Evolutionary conservation across 1,140 invertebrate genomes (phyloP).

Genomic region (Sarcophaga peregrina): DNA sequence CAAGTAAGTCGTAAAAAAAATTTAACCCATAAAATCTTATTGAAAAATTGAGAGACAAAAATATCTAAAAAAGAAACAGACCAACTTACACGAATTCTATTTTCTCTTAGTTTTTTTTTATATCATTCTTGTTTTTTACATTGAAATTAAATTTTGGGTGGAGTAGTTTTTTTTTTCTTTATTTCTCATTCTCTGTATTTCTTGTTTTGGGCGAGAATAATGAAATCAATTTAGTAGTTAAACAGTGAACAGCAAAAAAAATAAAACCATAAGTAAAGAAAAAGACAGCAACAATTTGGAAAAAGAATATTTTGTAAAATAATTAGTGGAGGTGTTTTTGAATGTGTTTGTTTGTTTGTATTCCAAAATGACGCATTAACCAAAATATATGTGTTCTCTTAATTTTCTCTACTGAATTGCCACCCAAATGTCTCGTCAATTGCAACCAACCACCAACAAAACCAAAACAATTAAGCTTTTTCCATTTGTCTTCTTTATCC

Average conservation of each 20-base stretch:
- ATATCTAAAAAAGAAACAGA: neutral
- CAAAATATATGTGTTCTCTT: neutral
- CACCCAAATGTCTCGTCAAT: neutral
- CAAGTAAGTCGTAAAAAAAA: slow-evolving; percentile 56
- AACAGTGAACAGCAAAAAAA: neutral
- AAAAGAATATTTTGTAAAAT: neutral
- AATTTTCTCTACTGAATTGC: neutral
- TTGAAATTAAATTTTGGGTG: slow-evolving; percentile 36
- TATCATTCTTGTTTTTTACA: neutral
- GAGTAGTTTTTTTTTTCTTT: slow-evolving; percentile 50
- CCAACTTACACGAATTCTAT: neutral
- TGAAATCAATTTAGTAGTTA: neutral
- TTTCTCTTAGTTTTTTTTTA: neutral
- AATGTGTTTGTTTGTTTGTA: neutral
- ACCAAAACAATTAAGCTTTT: neutral
- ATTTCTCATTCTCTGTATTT: slow-evolving; percentile 15
- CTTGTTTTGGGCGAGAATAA: slow-evolving; percentile 14
- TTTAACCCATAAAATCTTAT: neutral
- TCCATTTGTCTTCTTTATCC: slow-evolving; percentile 4
- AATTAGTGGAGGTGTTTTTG: slow-evolving; percentile 14
- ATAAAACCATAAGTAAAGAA: neutral
- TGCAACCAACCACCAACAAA: neutral
- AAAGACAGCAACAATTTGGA: neutral
- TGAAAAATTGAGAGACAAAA: no score
- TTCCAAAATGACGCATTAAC: neutral